These are phyloP conservation scores for Catonia carolina DNA, from an alignment of 2,888 invertebrate genomes.

Conservation along the genomic window DNA sequence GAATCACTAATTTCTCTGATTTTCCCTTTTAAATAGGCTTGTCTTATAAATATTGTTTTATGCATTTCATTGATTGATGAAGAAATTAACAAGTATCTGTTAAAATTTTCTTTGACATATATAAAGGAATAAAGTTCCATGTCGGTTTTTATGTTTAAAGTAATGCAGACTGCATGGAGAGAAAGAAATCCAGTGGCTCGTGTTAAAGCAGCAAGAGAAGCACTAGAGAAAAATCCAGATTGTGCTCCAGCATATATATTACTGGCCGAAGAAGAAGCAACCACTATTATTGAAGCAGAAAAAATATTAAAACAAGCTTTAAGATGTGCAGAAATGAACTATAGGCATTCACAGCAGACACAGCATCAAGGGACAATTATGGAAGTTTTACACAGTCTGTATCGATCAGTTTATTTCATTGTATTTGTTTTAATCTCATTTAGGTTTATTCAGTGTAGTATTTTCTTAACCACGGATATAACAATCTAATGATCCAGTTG, in stretches of 20 bases:
- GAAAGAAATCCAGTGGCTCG: slow-evolving; percentile 87
- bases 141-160: too few relatives aligned
- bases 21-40: too few relatives aligned
- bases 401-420: too few relatives aligned
- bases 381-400: slow-evolving; percentile 61
- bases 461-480: too few relatives aligned
- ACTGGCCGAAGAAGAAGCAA: slow-evolving; percentile 93
- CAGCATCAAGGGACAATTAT: slow-evolving; percentile 68
- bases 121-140: too few relatives aligned
- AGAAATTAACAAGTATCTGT: too few relatives aligned
- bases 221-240: slow-evolving; percentile 78
- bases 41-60: too few relatives aligned
- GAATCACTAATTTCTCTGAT: too few relatives aligned
- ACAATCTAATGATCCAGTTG: too few relatives aligned
- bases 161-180: slow-evolving; percentile 95
- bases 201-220: slow-evolving; percentile 84
- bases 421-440: slow-evolving; percentile 26
- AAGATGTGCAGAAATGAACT: slow-evolving; percentile 75
- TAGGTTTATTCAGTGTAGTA: neutral
- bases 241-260: slow-evolving; percentile 93
- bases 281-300: slow-evolving; percentile 83
- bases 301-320: slow-evolving; percentile 75
- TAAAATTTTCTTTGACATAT: too few relatives aligned
- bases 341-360: slow-evolving; percentile 68
- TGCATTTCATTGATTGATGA: too few relatives aligned